Evolutionary conservation across 2,888 invertebrate genomes (phyloP).

Genomic region (Eristalis pertinax): DNA sequence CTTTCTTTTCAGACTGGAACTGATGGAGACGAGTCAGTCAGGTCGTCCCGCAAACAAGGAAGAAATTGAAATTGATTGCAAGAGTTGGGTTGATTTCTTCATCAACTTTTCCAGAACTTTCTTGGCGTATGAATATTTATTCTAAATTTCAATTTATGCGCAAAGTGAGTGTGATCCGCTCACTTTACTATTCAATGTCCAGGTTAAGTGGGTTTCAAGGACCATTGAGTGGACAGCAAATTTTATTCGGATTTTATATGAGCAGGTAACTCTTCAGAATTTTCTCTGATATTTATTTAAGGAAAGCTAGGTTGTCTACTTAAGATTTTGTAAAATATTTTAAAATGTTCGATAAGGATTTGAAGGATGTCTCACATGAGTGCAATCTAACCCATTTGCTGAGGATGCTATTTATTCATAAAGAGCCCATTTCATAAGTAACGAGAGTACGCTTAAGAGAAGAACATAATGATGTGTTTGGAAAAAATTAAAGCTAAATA

Average conservation of each 20-base stretch:
- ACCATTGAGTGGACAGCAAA: slow-evolving; percentile 49
- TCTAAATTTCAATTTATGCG: not conserved
- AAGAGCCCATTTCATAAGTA: too few relatives aligned
- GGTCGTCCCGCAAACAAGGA: slow-evolving; percentile 41
- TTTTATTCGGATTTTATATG: not conserved
- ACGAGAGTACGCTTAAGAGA: too few relatives aligned
- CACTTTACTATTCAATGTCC: slow-evolving; percentile 59
- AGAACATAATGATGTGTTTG: too few relatives aligned
- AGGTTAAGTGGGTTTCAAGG: slow-evolving; percentile 45
- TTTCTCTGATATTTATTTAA: too few relatives aligned
- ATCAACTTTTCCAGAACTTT: slow-evolving; percentile 17
- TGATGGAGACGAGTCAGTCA: slow-evolving; percentile 50
- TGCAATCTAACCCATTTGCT: too few relatives aligned
- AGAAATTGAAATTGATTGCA: slow-evolving; percentile 62
- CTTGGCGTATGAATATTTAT: slow-evolving; percentile 47
- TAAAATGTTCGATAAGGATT: too few relatives aligned
- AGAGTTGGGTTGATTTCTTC: slow-evolving; percentile 36
- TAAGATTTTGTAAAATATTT: too few relatives aligned
- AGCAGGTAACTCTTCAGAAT: too few relatives aligned
- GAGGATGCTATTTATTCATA: too few relatives aligned
- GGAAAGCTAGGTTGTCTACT: too few relatives aligned
- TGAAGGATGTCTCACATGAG: too few relatives aligned
- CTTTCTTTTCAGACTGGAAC: slow-evolving; percentile 22
- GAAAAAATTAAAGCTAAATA: too few relatives aligned
- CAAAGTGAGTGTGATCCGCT: slow-evolving; percentile 13